Evolutionary conservation across 2,797 vertebrate species (phyloP).

Genomic region (Poecilia gillii): DNA sequence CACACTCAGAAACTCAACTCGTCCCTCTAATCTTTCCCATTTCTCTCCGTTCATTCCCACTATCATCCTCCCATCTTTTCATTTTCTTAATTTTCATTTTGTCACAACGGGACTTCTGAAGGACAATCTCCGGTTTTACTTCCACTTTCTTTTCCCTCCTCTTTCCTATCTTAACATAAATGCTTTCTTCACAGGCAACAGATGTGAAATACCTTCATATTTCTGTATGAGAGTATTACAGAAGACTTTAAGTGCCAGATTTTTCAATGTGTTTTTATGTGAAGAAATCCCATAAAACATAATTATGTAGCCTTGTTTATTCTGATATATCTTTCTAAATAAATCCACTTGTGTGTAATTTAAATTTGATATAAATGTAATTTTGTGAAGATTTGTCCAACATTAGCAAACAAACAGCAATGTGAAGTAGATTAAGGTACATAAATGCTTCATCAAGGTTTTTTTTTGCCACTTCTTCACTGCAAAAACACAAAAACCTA

Average conservation of each 20-base stretch:
- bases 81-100: neutral
- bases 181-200: neutral
- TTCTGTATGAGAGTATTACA: neutral
- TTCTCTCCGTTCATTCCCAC: neutral
- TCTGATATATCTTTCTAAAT: neutral
- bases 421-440: neutral
- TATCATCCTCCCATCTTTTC: neutral
- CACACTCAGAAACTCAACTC: conserved; percentile 29
- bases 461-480: no score
- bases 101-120: neutral
- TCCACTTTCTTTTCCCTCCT: neutral
- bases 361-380: neutral
- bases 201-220: neutral
- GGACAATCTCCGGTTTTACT: neutral
- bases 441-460: neutral
- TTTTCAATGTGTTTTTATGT: neutral
- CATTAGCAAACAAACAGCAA: neutral
- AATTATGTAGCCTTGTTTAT: neutral
- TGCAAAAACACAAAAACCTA: no score
- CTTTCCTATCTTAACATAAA: neutral
- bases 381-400: neutral
- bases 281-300: neutral
- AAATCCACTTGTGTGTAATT: neutral
- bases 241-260: neutral
- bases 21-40: neutral